phyloP scores from a whole-genome alignment of 2,888 invertebrate genomes.

The Tetheella fluctuosa region DNA sequence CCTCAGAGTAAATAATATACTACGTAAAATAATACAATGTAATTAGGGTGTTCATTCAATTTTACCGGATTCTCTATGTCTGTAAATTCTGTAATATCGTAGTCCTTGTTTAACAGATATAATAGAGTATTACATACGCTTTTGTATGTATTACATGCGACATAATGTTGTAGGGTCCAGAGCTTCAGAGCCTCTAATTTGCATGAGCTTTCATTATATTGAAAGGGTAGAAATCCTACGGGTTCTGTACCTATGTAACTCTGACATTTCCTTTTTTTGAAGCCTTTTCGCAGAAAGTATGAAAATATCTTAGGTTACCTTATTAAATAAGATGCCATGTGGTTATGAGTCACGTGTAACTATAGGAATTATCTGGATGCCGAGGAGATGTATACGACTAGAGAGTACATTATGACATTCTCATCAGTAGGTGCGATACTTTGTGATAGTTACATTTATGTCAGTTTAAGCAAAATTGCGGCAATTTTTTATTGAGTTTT shows the following conservation, averaged over 20 bases:
- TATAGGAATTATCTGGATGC: too few relatives aligned
- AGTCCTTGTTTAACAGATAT: background rate
- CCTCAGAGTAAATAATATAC: too few relatives aligned
- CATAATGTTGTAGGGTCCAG: background rate
- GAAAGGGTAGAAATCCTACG: background rate
- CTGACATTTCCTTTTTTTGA: background rate
- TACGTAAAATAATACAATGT: background rate
- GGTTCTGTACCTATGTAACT: background rate
- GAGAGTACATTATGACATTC: too few relatives aligned
- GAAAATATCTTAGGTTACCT: background rate
- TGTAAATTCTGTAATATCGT: too few relatives aligned
- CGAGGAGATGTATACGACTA: too few relatives aligned
- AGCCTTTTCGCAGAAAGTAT: background rate
- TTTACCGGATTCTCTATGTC: background rate
- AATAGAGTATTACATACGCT: background rate
- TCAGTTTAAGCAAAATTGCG: too few relatives aligned
- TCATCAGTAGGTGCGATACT: too few relatives aligned
- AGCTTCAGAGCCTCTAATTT: background rate
- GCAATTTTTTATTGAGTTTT: too few relatives aligned
- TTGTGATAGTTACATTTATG: too few relatives aligned
- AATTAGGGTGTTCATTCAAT: conserved; percentile 4
- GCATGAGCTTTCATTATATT: conserved; percentile 2
- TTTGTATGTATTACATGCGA: background rate
- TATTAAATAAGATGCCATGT: background rate
- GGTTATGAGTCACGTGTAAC: background rate